Base-by-base conservation (phyloP, 2,888 invertebrate genomes). In the Celastrina argiolus region DNA sequence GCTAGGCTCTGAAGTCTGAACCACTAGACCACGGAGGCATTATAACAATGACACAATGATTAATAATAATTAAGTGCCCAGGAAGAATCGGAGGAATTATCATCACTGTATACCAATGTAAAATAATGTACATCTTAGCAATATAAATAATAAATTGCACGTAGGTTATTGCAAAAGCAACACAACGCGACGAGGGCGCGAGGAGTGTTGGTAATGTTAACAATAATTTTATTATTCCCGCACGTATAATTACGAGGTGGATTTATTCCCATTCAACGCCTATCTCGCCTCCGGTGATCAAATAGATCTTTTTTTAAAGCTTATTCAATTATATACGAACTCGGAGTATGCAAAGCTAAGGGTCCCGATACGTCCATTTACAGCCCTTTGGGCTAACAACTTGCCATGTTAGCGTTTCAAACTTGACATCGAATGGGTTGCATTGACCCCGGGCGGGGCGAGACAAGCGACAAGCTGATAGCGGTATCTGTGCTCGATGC, bases 361-460 rank as follows among this genome's bases (percentile, higher is more conserved):
- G 63, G 63, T 51, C 63, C 41, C 56, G 39, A 64, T 64, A 42
- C 68, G 69, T 69, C 70, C 67, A 70, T 73, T 71, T 69, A 66
- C 66, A 73, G 72, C 68, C 69, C 70, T 71, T 64, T 31, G 71
- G 72, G 71, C 73, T 74, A 72, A 71, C 73, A 72, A 69, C 70
- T 68, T 72, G 74, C 74, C 75, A 72, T 74, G 73, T 76, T 73
- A 72, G 71, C 68, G 69, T 69, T 70, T 63, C 66, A 66, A 56
- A 58, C 58, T 66, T 70, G 70, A 70, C 70, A 69, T 66, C 67
- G 66, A 67, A 70, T 64, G 59, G 65, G 66, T 41, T 67, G 71
- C 66, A 64, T 65, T 67, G 68, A 66, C 71, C 71, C 41, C 64
- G 61, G 71, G 68, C 68, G 65, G 65, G 66, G 58, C 61, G 59